A percentile compares a stretch with the other conserved stretches of the same genome.
Conservation (phyloP, 2,797 vertebrate species). For the Pteropus rufus region DNA sequence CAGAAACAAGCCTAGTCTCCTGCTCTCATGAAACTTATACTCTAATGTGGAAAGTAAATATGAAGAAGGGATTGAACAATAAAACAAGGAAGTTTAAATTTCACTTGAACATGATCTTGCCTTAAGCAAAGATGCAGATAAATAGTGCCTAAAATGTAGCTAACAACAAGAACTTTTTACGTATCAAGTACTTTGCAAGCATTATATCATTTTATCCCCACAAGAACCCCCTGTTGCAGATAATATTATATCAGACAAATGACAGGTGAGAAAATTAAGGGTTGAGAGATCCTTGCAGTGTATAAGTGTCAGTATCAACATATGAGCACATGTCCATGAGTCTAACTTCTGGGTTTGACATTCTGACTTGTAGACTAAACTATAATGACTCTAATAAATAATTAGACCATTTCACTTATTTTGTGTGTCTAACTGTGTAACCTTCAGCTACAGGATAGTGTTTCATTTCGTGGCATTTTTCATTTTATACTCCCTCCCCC, state of each 20-base stretch:
- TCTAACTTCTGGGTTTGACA: background rate
- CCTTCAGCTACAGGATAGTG: background rate
- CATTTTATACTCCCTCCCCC: background rate
- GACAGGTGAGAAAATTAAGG: background rate
- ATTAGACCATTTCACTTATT: background rate
- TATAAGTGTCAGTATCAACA: background rate
- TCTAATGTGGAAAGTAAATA: background rate
- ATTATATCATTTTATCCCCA: background rate
- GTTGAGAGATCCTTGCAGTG: background rate
- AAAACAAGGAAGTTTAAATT: background rate
- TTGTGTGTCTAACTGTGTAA: background rate
- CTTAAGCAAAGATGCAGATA: background rate
- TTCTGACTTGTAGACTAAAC: background rate
- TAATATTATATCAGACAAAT: background rate
- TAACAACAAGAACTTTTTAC: background rate
- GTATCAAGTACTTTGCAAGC: background rate
- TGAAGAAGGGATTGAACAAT: background rate
- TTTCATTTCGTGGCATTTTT: background rate
- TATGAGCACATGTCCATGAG: background rate
- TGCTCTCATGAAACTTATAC: background rate
- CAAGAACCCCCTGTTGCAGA: background rate
- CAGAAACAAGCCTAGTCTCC: background rate
- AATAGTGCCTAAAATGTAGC: background rate
- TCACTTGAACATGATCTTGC: background rate
- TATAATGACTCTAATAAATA: background rate